Percentiles rank a stretch among this genome's conserved stretches.
Evolutionary conservation across 2,888 invertebrate species (phyloP).

Genomic region (Loripinus fragilis): DNA sequence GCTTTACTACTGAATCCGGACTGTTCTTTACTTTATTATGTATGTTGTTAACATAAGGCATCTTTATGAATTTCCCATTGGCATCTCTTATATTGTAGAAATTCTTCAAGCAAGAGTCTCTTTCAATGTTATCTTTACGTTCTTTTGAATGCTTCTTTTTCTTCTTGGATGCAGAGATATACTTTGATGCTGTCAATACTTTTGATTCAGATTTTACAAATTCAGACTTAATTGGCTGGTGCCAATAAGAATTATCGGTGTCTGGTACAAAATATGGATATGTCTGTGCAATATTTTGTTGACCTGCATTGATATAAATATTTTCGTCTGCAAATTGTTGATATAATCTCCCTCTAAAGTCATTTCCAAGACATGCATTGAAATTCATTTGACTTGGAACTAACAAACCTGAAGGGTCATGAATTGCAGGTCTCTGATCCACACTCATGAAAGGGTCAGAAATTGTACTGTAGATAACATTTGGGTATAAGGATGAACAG

Average conservation of each 20-base stretch:
- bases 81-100: conserved; percentile 2
- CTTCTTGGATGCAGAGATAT: not conserved
- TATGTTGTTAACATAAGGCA: not conserved
- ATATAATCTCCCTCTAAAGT: not conserved
- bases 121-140: not conserved
- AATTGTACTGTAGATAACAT: not conserved
- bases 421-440: not conserved
- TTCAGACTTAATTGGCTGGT: not conserved
- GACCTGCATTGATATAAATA: not conserved
- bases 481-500: not conserved
- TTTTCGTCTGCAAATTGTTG: not conserved
- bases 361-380: not conserved
- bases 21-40: not conserved
- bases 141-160: not conserved
- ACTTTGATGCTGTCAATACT: not conserved
- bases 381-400: not conserved
- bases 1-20: not conserved
- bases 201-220: not conserved
- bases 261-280: not conserved
- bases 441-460: not conserved
- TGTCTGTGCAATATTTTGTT: not conserved
- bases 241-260: not conserved
- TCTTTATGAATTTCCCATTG: not conserved
- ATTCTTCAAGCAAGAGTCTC: not conserved
- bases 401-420: not conserved